Conservation (phyloP, 2,888 invertebrate species). For the Ptycholaimellus sp. region DNA sequence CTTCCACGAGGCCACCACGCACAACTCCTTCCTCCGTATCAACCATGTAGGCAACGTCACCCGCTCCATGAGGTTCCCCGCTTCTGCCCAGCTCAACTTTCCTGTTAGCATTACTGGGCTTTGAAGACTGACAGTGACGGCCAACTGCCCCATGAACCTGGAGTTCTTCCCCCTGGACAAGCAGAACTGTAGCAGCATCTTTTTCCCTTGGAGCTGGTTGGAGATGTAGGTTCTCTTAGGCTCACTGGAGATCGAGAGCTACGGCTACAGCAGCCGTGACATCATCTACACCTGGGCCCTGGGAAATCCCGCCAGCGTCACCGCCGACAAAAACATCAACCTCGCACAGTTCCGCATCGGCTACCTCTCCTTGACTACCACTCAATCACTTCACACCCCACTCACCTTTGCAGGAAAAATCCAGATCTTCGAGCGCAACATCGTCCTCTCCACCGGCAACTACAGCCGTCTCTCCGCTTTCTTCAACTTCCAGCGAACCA, state of each 20-base stretch:
- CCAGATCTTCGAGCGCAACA: neutral
- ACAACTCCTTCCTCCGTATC: conserved; percentile 23
- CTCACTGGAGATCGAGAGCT: conserved; percentile 19
- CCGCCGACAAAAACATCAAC: conserved; percentile 23
- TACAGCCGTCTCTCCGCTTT: conserved; percentile 26
- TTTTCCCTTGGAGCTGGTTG: no score
- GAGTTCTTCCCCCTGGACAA: conserved; percentile 10
- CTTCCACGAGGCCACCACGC: conserved; percentile 24
- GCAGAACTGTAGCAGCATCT: no score
- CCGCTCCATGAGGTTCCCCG: conserved; percentile 15
- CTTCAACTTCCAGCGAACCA: conserved; percentile 22
- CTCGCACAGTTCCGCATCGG: conserved; percentile 26
- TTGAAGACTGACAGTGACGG: conserved; percentile 20
- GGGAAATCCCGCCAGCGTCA: conserved; percentile 16
- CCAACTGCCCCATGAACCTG: conserved; percentile 24
- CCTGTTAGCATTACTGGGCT: neutral
- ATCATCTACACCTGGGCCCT: conserved; percentile 26
- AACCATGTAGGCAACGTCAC: conserved; percentile 22
- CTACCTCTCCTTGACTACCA: neutral
- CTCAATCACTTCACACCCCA: neutral
- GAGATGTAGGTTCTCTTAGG: no score
- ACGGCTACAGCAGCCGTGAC: conserved; percentile 26
- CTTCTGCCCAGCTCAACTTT: neutral
- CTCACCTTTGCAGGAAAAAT: neutral
- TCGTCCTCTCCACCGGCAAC: conserved; percentile 19